A percentile compares a stretch with the other conserved stretches of the same genome.
phyloP scores from a whole-genome alignment of 1,140 invertebrate species.

The Drosophila cardini region DNA sequence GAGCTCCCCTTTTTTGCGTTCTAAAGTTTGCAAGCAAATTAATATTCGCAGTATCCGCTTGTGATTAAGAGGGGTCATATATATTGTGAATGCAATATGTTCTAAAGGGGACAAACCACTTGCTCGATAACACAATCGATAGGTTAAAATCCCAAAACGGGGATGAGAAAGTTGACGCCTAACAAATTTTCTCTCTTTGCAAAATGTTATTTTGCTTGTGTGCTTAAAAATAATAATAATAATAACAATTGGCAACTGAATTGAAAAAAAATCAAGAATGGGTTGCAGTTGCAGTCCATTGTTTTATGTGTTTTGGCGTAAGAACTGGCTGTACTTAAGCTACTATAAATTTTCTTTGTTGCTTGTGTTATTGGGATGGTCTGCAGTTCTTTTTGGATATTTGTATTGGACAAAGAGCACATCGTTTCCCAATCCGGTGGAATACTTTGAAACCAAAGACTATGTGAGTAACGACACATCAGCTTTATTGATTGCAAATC shows the following conservation, averaged over 20 bases:
- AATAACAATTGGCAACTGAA: not conserved
- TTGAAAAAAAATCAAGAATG: slow-evolving; percentile 41
- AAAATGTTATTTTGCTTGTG: not conserved
- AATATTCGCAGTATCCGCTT: no score
- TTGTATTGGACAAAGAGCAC: slow-evolving; percentile 48
- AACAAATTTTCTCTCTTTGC: not conserved
- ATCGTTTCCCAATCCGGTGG: not conserved
- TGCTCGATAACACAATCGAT: not conserved
- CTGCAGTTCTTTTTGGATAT: slow-evolving; percentile 31
- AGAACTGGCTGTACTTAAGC: slow-evolving; percentile 56
- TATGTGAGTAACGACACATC: slow-evolving; percentile 48
- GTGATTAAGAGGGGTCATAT: no score
- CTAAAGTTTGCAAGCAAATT: no score
- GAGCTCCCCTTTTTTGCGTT: no score
- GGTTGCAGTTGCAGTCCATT: slow-evolving; percentile 47
- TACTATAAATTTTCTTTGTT: slow-evolving; percentile 30
- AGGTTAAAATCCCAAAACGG: not conserved
- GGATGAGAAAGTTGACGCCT: slow-evolving; percentile 4
- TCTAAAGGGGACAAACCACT: not conserved
- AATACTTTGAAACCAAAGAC: slow-evolving; percentile 51
- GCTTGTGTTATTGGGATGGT: slow-evolving; percentile 11
- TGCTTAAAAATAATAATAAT: not conserved
- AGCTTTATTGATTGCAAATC: not conserved
- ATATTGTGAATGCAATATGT: no score
- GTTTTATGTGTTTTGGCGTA: slow-evolving; percentile 62